phyloP scores from a whole-genome alignment of 2,888 invertebrate genomes.

The Chaitophorus viminalis region DNA sequence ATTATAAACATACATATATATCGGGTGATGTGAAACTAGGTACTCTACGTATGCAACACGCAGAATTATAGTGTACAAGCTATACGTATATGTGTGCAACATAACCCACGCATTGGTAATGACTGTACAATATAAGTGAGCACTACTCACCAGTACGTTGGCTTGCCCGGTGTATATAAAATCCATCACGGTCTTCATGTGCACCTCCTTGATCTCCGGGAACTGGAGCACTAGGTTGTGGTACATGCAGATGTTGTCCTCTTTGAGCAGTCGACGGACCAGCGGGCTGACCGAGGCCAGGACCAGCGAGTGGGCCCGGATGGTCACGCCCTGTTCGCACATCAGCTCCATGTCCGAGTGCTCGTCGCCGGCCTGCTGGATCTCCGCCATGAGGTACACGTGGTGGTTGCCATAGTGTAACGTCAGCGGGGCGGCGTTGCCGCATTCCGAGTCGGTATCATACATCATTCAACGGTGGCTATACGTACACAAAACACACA shows the following conservation, averaged over 20 bases:
- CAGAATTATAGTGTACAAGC: too few species aligned
- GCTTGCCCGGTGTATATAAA: slow-evolving; percentile 89
- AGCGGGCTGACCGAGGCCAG: slow-evolving; percentile 84
- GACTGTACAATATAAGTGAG: too few species aligned
- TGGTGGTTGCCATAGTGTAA: slow-evolving; percentile 94
- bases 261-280: slow-evolving; percentile 80
- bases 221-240: slow-evolving; percentile 79
- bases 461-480: slow-evolving; percentile 46
- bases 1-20: too few species aligned
- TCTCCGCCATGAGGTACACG: slow-evolving; percentile 90
- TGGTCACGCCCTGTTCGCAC: slow-evolving; percentile 82
- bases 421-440: slow-evolving; percentile 81
- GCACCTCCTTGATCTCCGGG: slow-evolving; percentile 79
- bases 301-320: slow-evolving; percentile 85
- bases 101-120: too few species aligned
- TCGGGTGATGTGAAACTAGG: too few species aligned
- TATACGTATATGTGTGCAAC: too few species aligned
- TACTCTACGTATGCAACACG: too few species aligned
- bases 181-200: slow-evolving; percentile 83
- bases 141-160: slow-evolving; percentile 77
- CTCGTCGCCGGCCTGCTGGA: slow-evolving; percentile 87
- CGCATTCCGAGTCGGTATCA: slow-evolving; percentile 70
- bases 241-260: slow-evolving; percentile 69
- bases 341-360: slow-evolving; percentile 87
- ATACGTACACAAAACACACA: background rate